A percentile compares a stretch with the other conserved stretches of the same genome.
Conservation (phyloP, 2,888 invertebrate genomes). For the Prostheceraeus crozeri region DNA sequence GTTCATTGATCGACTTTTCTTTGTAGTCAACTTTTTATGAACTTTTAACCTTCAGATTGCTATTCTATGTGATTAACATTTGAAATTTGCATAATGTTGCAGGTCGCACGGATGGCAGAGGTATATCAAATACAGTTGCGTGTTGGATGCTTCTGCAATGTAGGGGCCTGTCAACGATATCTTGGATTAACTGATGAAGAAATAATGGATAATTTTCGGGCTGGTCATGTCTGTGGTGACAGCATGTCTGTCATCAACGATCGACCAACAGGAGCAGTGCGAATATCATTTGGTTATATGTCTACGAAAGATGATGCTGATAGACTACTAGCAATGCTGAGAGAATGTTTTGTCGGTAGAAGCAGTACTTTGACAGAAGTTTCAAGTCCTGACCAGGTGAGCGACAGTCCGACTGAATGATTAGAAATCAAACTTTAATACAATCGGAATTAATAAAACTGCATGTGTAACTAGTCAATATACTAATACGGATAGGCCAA, state of each 20-base stretch:
- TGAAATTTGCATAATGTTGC: too few relatives aligned
- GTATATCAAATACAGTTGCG: conserved; percentile 75
- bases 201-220: conserved; percentile 64
- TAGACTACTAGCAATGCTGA: conserved; percentile 67
- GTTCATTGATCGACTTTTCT: too few relatives aligned
- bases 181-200: conserved; percentile 66
- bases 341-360: conserved; percentile 65
- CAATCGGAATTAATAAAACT: too few relatives aligned
- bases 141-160: conserved; percentile 92
- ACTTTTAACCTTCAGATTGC: too few relatives aligned
- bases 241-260: conserved; percentile 71
- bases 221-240: conserved; percentile 83
- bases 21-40: too few relatives aligned
- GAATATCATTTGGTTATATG: conserved; percentile 86
- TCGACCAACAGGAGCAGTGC: conserved; percentile 78
- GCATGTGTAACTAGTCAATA: too few relatives aligned
- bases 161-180: conserved; percentile 81
- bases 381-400: too few relatives aligned
- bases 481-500: too few relatives aligned
- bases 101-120: conserved; percentile 80
- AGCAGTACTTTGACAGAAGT: too few relatives aligned
- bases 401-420: too few relatives aligned
- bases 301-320: conserved; percentile 69
- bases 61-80: too few relatives aligned
- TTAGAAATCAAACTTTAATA: too few relatives aligned